These are phyloP conservation scores for Hylia prasina DNA, from an alignment of 2,113 vertebrate genomes.

Conservation along the genomic window DNA sequence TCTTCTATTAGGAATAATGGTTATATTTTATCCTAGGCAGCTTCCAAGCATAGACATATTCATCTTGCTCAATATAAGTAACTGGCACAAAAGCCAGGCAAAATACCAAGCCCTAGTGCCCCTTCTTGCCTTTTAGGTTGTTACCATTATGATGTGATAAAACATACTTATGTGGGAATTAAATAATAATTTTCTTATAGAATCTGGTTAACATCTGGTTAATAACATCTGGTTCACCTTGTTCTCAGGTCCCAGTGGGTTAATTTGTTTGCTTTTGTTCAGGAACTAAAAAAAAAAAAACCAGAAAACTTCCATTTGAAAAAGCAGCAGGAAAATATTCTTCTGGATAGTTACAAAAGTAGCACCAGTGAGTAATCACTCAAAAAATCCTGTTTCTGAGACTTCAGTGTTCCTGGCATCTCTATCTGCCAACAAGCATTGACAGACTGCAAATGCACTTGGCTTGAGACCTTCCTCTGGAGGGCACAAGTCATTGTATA, in stretches of 20 bases:
- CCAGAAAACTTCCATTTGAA: background rate
- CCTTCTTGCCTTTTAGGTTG: background rate
- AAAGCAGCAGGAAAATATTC: conserved; percentile 9
- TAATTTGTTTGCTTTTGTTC: conserved; percentile 32
- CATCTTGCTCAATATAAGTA: background rate
- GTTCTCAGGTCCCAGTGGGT: background rate
- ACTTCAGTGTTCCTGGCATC: background rate
- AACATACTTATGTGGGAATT: background rate
- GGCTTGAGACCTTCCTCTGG: background rate
- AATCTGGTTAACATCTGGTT: background rate
- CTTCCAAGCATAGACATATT: background rate
- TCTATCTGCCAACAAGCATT: background rate
- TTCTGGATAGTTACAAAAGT: background rate
- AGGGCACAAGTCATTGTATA: background rate
- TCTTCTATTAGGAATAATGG: background rate
- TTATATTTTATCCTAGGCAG: background rate
- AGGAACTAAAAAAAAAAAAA: background rate
- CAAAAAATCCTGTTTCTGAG: background rate
- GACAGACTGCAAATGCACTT: conserved; percentile 34
- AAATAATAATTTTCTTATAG: background rate
- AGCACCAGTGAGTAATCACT: background rate
- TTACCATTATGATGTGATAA: background rate
- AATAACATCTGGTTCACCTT: background rate
- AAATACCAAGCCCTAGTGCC: background rate
- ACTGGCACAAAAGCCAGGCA: background rate